Percentiles rank a stretch among this genome's conserved stretches.
Conservation (phyloP, 2,797 vertebrate genomes). For the Tenualosa thibaudeaui region DNA sequence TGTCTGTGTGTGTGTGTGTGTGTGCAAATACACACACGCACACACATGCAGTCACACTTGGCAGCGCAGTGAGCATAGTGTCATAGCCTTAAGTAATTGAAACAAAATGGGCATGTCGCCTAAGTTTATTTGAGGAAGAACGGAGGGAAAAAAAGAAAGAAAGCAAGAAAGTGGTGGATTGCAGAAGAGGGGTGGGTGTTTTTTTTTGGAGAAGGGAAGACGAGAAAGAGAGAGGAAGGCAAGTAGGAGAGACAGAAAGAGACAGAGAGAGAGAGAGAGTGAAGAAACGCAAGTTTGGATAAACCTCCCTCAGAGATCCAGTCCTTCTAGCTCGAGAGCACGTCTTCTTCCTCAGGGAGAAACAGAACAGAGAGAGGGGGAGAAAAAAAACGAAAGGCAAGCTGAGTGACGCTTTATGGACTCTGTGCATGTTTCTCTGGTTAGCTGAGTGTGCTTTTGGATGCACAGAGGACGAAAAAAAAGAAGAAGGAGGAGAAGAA, state of each 20-base stretch:
- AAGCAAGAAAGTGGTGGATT: neutral
- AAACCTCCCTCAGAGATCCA: neutral
- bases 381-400: neutral
- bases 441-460: constrained; percentile 7
- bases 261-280: constrained; percentile 25
- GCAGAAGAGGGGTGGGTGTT: neutral
- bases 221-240: constrained; percentile 25
- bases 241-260: neutral
- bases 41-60: constrained; percentile 15
- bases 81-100: constrained; percentile 62
- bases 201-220: neutral
- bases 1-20: neutral
- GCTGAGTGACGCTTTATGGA: neutral
- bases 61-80: constrained; percentile 46
- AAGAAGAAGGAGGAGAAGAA: neutral
- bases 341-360: neutral
- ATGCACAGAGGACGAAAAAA: constrained; percentile 1
- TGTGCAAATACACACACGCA: neutral
- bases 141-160: neutral
- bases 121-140: constrained; percentile 53
- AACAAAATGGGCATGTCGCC: constrained; percentile 71
- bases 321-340: neutral
- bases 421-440: constrained; percentile 8
- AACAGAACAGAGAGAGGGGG: neutral
- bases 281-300: neutral